Evolutionary conservation across 2,797 vertebrate genomes (phyloP), one percentile per base, ranked within the genome.

Genomic region (Phrynocephalus guinanensis): DNA sequence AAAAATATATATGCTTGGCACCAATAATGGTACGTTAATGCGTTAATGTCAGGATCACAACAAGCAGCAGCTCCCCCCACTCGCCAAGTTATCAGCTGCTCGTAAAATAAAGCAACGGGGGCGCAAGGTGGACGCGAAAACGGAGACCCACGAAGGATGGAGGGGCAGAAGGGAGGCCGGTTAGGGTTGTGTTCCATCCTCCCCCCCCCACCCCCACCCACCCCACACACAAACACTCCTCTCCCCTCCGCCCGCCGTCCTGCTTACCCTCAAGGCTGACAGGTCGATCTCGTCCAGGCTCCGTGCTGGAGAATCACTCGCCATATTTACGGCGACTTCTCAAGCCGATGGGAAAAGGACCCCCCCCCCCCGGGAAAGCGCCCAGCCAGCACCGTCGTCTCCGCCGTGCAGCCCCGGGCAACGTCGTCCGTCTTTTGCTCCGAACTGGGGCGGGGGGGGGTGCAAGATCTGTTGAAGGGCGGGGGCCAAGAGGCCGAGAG

Each of bases 271-370:
- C 93, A 99, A 96, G 83, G 98, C 98, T 92, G 98, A 98, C 94
- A 99, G 98, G 96, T 99, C 98, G 89, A 99, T 99, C 96, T 99
- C 98, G 94, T 99, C 98, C 97, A 99, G 96, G 96, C 98, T 99
- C 95, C 98, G 97, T 90, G 98, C 98, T 8, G 98, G 98, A 92
- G 98, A 99, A 95, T 99, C 98, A 96, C 98, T 99, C 97, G 98
- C 98, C 98, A 99, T 99, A 95, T 97, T 98, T 88, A 26, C 8
- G 22, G 50, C 13, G 52, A 2, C 78, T 92, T 95, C 95, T 94
- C 95, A 79, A 44, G 87, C 86, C 85, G 95, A 88, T 72, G 88
- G 89, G 26, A 52, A 20, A 24, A 5, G 28, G 15, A 30, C 79
- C 22, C 11, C n/a, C 90, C 50, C 18, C 33, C 90, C 50, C 18